Conservation (phyloP, 2,113 vertebrate species). For the Serinus canaria region DNA sequence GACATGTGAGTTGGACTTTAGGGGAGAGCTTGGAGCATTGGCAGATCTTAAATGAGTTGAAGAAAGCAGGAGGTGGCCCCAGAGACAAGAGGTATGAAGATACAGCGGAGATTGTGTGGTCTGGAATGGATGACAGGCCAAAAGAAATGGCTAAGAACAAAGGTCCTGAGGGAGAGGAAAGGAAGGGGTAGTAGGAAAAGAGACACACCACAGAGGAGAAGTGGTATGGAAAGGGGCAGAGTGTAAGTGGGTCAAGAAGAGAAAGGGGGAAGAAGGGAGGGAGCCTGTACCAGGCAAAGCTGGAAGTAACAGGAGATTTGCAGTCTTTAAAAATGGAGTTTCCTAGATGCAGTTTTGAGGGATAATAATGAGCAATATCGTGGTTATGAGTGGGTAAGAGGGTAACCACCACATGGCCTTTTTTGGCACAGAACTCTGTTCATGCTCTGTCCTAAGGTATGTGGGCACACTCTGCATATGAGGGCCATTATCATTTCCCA, state of each 20-base stretch:
- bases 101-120: accelerated
- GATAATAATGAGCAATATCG: not conserved
- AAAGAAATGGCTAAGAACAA: not conserved
- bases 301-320: not conserved
- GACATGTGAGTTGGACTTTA: not conserved
- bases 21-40: not conserved
- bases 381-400: not conserved
- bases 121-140: not conserved
- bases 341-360: not conserved
- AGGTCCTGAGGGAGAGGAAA: not conserved
- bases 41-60: not conserved
- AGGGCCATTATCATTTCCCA: not conserved
- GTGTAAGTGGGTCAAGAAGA: not conserved
- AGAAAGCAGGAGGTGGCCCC: not conserved
- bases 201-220: not conserved
- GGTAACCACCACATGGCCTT: not conserved
- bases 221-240: not conserved
- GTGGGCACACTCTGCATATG: not conserved
- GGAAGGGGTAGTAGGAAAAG: not conserved
- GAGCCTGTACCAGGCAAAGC: not conserved
- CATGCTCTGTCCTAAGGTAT: not conserved
- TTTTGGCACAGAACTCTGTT: not conserved
- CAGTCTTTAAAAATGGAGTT: not conserved
- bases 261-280: not conserved
- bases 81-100: not conserved